A percentile compares a stretch with the other conserved stretches of the same genome.
phyloP scores from a whole-genome alignment of 2,888 invertebrate species.

The Rhimphoctona megacephalus region DNA sequence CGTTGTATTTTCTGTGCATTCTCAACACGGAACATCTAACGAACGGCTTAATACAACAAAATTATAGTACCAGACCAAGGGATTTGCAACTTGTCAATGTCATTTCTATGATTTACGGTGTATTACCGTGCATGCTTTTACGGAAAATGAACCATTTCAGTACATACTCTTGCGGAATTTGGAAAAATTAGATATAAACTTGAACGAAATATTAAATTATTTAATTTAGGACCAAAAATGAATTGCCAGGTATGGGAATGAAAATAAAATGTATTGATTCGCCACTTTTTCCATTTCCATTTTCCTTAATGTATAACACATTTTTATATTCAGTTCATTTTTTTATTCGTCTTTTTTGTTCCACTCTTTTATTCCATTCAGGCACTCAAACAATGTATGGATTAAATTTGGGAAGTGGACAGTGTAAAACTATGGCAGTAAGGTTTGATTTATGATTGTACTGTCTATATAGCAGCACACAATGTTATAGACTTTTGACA shows the following conservation, averaged over 20 bases:
- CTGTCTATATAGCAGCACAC: neutral
- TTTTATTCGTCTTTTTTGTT: neutral
- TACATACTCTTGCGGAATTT: no score
- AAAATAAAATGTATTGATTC: no score
- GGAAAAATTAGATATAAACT: no score
- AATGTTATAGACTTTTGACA: neutral
- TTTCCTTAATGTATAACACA: no score
- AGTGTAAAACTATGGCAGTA: neutral
- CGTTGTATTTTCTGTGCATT: neutral
- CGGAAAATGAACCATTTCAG: neutral
- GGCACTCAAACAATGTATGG: neutral
- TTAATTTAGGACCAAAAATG: no score
- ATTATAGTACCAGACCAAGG: constrained; percentile 4
- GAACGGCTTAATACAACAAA: neutral
- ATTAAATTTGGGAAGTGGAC: neutral
- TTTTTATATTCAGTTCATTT: no score
- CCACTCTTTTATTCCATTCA: neutral
- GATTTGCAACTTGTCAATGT: constrained; percentile 1
- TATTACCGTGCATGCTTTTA: neutral
- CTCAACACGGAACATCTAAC: constrained; percentile 13
- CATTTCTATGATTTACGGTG: neutral
- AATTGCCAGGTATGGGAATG: no score
- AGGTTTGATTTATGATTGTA: neutral
- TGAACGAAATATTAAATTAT: no score
- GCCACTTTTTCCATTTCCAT: no score